Evolutionary conservation across 2,888 invertebrate genomes (phyloP), one percentile per base, ranked within the genome.

Genomic region (Drosophila rellima): DNA sequence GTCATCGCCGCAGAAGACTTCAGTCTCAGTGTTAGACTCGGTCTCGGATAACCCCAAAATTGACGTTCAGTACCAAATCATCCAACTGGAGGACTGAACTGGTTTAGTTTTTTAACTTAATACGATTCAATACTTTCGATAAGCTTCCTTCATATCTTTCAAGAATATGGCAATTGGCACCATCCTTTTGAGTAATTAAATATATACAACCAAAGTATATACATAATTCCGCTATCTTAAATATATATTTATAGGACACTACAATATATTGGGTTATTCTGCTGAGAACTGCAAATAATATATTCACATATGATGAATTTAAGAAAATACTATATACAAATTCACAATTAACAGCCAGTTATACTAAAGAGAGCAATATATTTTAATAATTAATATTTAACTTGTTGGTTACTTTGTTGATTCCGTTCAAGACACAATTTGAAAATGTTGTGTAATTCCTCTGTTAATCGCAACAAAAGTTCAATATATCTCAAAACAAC

Each of bases 311-410:
- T 6, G 7, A 11, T 18, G 47, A 47, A 31, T 47, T 31, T 47
- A 47, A 18, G 47, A 47, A 47, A 31, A 39, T 18, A 29, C 29
- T 29, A 29, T 20, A 50, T 26, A 31, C 39, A 50, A 23, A 50
- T 50, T 50, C 31, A 18, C 50, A 31, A 59, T 48, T 40, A 39
- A 31, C 39, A 31, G 20, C 31, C 44, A 44, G 33, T 17, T 33
- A 20, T 11, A 55, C 31, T 44, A 55, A 33, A 23, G 23, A 33
- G 33, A n/a, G 15, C 15, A 23, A 31, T 44, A 56, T 56, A 56
- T 56, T 56, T 44, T 44, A 33, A 23, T 56, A 33, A 55, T 15
- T 35, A 20, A 33, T 33, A 15, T 44, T 31, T 23, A 4, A 8
- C 7, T 17, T 44, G 15, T 33, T 11, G 33, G 29, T 29, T 20